Percentiles rank a stretch among this genome's conserved stretches.
These are phyloP conservation scores for Hippoglossus hippoglossus DNA, from an alignment of 2,797 vertebrate species.

Conservation along the genomic window DNA sequence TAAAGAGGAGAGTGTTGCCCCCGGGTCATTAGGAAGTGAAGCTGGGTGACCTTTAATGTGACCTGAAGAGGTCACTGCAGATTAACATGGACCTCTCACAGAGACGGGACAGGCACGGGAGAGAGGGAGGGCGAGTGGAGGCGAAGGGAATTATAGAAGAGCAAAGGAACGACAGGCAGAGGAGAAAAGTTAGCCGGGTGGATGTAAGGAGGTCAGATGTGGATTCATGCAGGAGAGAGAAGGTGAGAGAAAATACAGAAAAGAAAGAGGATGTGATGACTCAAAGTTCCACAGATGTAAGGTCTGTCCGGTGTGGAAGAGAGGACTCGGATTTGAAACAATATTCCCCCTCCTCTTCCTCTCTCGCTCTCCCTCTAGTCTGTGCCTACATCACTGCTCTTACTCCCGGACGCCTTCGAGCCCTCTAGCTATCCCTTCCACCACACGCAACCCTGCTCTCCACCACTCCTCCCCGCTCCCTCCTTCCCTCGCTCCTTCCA, in stretches of 20 bases:
- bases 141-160: constrained; percentile 55
- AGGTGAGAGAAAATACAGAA: constrained; percentile 60
- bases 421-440: constrained; percentile 85
- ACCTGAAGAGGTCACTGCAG: constrained; percentile 85
- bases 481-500: constrained; percentile 71
- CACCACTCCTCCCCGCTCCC: constrained; percentile 50
- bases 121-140: constrained; percentile 42
- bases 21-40: constrained; percentile 72
- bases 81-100: constrained; percentile 75
- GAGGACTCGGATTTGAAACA: constrained; percentile 77
- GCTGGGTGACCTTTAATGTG: constrained; percentile 84
- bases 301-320: constrained; percentile 70
- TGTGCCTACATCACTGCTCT: constrained; percentile 71
- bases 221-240: constrained; percentile 42
- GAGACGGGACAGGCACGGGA: constrained; percentile 36
- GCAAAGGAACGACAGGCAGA: constrained; percentile 38
- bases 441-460: constrained; percentile 79
- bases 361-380: constrained; percentile 12
- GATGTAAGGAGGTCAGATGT: constrained; percentile 47
- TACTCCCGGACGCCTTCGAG: constrained; percentile 78
- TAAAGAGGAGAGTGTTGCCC: constrained; percentile 49
- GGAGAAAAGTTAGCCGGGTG: constrained; percentile 53
- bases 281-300: constrained; percentile 61
- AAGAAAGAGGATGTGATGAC: constrained; percentile 70
- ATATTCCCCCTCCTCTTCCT: constrained; percentile 36